Base-by-base conservation (phyloP, 2,113 vertebrate species). In the Phocoena phocoena region DNA sequence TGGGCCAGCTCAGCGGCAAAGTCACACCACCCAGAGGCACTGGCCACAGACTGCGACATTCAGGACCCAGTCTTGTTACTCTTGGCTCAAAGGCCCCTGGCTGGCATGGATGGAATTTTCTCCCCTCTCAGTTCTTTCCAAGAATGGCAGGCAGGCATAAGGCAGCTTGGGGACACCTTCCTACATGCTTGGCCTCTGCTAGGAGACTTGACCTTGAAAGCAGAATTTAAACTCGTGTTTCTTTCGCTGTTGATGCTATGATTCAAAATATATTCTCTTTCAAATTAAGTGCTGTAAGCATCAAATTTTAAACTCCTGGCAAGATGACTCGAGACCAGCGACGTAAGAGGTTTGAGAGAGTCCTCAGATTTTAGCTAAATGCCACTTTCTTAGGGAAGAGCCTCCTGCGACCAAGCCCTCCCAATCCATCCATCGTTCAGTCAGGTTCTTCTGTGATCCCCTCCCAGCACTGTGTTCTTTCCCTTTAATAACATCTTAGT, bases 381-480 rank as follows among this genome's bases (percentile, higher is more conserved):
- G 20, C 41, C 18, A 6, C 2, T 31, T 55, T 55, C 50, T 12
- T 8, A n/a, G 79, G 58, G 47, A 73, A 84, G 38, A 79, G 38
- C 6, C 25, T 58, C 58, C n/a, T 2, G 2, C 3, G 58, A 3
- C 47, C 11, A 11, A 14, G 28, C 11, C 67, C 5, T 25, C 8
- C 20, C 14, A 20, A 3, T 15, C 21, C 20, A 65, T 5, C 17
- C 11, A 7, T 2, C 41, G 0, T 15, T 21, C 1, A 1, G 33
- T 38, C 20, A 15, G 3, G 20, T 3, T 44, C 26, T 23, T 25
- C 71, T n/a, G 33, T 9, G 60, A 18, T 11, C 2, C 7, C 14
- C 41, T 20, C 33, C 18, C 11, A 18, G 41, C 1, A 7, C 47
- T 6, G 10, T 3, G 23, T 0, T 36, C 67, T 53, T 50, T 7